These are phyloP conservation scores for Thinocorus orbignyianus DNA, from an alignment of 2,113 vertebrate species.

Conservation along the genomic window DNA sequence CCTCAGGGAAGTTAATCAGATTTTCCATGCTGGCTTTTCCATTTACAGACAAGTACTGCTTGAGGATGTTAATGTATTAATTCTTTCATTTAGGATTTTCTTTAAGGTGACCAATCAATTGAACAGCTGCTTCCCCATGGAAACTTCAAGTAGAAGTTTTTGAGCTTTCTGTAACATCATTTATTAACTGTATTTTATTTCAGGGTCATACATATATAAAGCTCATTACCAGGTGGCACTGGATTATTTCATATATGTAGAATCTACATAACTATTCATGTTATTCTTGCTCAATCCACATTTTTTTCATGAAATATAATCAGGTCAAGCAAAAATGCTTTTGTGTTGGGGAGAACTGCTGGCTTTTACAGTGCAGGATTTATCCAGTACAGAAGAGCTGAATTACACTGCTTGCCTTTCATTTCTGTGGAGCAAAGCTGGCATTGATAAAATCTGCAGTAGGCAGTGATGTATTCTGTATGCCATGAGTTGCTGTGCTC, in stretches of 20 bases:
- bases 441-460: not conserved
- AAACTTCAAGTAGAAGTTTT: conserved; percentile 9
- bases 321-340: not conserved
- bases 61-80: conserved; percentile 8
- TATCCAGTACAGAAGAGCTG: not conserved
- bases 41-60: conserved; percentile 20
- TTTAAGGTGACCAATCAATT: conserved; percentile 9
- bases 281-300: not conserved
- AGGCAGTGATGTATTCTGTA: not conserved
- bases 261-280: not conserved
- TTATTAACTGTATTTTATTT: conserved; percentile 34
- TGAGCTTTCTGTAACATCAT: not conserved
- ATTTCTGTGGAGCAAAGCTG: not conserved
- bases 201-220: not conserved
- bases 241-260: not conserved
- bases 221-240: not conserved
- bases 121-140: not conserved
- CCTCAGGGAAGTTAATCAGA: not conserved
- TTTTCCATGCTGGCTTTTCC: not conserved
- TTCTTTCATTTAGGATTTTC: conserved; percentile 44
- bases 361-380: not conserved
- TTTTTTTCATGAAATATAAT: not conserved
- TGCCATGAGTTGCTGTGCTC: not conserved
- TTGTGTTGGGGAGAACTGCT: not conserved
- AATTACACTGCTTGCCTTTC: not conserved